Evolutionary conservation across 2,113 vertebrate species (phyloP), one percentile per base, ranked within the genome.

Genomic region (Syngnathus floridae): DNA sequence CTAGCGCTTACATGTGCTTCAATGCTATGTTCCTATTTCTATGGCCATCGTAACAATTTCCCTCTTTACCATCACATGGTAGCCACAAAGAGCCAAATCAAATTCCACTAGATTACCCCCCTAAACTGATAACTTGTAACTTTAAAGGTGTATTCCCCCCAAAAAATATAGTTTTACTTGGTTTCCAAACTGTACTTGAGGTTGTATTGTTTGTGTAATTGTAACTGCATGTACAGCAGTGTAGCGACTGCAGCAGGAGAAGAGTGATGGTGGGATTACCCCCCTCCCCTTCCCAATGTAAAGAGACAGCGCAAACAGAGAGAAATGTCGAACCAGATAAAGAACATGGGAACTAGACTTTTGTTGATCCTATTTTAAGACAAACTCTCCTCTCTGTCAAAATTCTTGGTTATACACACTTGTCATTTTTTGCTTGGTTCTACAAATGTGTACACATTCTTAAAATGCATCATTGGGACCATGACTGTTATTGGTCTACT

Each of bases 251-350:
- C 66, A 49, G 36, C 48, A 71, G 57, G 61, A 62, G 63, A 74
- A 58, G 49, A 56, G 45, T 11, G 14, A 59, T 70, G 71, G 66
- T 69, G 65, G 67, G 48, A 69, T 58, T 63, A 57, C 49, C 76
- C 40, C 60, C 61, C 43, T 11, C 74, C 48, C 60, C 60, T 60
- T 73, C 63, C 71, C 56, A 77, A 64, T 56, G 78, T 79, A 81
- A 84, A 82, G 72, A 85, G 61, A 78, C 55, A 45, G 64, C 72
- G 67, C 69, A 85, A 79, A 80, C 62, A 79, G 48, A 55, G 40
- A 77, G 61, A 64, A 31, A 54, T 45, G 68, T n/a, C 35, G n/a
- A n/a, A 65, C 57, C 75, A 35, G 49, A 46, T 68, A 63, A 62
- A 69, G 62, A 67, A 14, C 13, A 65, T 35, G 56, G 14, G 43